A percentile compares a stretch with the other conserved stretches of the same genome.
Evolutionary conservation across 2,797 vertebrate genomes (phyloP).

Genomic region (Manis javanica): DNA sequence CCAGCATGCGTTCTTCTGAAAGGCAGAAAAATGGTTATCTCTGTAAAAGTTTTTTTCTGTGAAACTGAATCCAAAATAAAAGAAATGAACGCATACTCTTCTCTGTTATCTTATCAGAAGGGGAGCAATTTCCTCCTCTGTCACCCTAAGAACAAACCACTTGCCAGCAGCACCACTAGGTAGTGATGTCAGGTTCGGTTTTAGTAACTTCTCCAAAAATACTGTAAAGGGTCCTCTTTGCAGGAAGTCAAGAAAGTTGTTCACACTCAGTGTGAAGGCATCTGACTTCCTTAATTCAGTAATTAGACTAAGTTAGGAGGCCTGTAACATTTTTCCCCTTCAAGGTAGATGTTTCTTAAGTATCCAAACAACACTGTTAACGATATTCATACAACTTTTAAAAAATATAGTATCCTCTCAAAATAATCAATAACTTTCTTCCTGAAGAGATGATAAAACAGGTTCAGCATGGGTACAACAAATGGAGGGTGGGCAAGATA

Average conservation of each 20-base stretch:
- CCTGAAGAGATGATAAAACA: neutral
- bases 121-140: conserved; percentile 91
- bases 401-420: neutral
- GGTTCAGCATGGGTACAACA: neutral
- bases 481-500: neutral
- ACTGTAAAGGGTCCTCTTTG: conserved; percentile 79
- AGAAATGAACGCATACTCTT: conserved; percentile 84
- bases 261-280: conserved; percentile 79
- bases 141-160: conserved; percentile 87
- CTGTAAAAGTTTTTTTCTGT: conserved; percentile 64
- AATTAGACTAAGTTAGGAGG: conserved; percentile 29
- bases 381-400: neutral
- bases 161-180: conserved; percentile 78
- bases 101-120: conserved; percentile 88
- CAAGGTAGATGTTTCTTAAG: neutral
- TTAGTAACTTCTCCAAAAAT: conserved; percentile 88
- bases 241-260: conserved; percentile 87
- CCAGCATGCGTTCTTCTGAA: conserved; percentile 89
- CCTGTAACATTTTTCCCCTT: neutral
- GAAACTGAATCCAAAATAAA: conserved; percentile 76
- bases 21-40: conserved; percentile 86
- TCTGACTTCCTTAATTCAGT: conserved; percentile 85
- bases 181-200: conserved; percentile 91
- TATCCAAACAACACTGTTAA: neutral
- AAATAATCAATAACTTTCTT: neutral